These are phyloP conservation scores for Idaea straminata DNA, from an alignment of 2,888 invertebrate genomes.

Conservation along the genomic window DNA sequence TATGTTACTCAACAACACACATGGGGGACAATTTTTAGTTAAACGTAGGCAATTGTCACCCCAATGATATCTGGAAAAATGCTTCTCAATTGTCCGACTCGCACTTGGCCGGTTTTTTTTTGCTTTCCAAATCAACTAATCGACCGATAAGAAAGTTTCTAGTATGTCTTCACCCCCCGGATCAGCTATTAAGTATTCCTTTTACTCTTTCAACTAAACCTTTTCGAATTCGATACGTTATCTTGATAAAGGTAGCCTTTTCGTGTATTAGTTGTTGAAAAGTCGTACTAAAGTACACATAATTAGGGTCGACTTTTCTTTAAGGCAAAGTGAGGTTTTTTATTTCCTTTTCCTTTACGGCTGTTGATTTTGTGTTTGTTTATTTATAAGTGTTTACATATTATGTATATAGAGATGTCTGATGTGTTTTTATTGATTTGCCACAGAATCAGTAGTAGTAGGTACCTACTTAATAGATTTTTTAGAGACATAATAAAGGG, in stretches of 20 bases:
- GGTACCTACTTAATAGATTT: no score
- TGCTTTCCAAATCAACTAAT: neutral
- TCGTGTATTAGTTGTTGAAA: neutral
- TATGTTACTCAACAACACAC: no score
- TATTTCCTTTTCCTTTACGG: neutral
- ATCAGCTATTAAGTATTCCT: slow-evolving; percentile 1
- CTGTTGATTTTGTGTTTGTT: neutral
- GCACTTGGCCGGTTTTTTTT: neutral
- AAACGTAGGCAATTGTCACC: no score
- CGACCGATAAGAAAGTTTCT: neutral
- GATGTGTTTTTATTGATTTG: neutral
- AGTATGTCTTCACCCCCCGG: neutral
- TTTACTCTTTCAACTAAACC: slow-evolving; percentile 1
- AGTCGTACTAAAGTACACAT: neutral
- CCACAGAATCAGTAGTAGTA: no score
- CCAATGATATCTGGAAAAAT: no score
- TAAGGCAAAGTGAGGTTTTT: neutral
- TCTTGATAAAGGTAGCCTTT: neutral
- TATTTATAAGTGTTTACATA: neutral
- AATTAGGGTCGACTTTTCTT: neutral
- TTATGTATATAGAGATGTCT: neutral
- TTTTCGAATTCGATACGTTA: slow-evolving; percentile 1
- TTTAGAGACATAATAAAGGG: no score
- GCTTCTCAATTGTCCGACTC: no score
- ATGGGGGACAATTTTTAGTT: no score